Base-by-base conservation (phyloP, 2,888 invertebrate species). In the Netelia virgata region DNA sequence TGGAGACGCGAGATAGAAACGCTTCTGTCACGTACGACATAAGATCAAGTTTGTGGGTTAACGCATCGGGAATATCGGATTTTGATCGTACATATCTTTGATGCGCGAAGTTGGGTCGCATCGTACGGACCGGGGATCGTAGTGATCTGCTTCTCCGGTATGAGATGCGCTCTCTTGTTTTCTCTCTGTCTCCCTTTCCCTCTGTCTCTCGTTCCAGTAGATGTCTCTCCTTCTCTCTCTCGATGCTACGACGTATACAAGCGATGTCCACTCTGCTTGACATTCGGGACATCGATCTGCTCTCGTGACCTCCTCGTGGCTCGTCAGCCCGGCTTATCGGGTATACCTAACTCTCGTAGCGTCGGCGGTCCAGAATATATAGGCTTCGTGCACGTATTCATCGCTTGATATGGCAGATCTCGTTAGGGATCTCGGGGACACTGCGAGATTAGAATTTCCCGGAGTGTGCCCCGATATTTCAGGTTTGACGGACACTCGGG, bases 211-310 rank as follows among this genome's bases (percentile, higher is more conserved):
- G 5, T 28, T 28, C 28, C 28, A 28, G 28, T 28, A 28, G 28
- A 28, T 28, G 0, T 28, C 36, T 36, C 36, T 36, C 36, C 6
- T 1, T 36, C 18, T 64, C 41, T 20, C 14, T 55, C 63, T 18
- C 70, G 75, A 75, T 63, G 57, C 64, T 50, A 16, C 6, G 64
- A 43, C 47, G 59, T 11, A 3, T 23, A 78, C 73, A 20, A 79
- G 69, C 20, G 61, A 68, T 84, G 74, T 82, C 85, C 87, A 87
- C 88, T 87, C 82, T 75, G 84, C 79, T 88, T 87, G 86, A 83
- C 79, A 90, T 88, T 84, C 84, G 84, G 88, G 85, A 86, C 88
- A 89, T 88, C 88, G 88, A 90, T 90, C 89, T 87, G 86, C 72
- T 73, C 84, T 23, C 74, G 80, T 86, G 84, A 86, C 85, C 84